phyloP scores from a whole-genome alignment of 2,113 vertebrate species.

The Climacteris rufus region DNA sequence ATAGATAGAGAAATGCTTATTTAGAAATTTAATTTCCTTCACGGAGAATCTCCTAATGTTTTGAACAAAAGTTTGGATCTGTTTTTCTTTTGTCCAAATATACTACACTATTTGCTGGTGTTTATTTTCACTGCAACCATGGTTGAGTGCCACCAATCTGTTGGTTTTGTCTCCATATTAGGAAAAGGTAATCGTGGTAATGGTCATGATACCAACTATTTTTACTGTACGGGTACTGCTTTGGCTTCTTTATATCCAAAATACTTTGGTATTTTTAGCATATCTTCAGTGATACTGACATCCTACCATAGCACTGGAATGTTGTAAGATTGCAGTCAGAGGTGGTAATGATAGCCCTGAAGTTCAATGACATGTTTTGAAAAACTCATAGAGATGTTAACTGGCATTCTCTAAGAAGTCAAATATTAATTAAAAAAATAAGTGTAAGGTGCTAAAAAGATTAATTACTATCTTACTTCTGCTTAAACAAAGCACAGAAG shows the following conservation, averaged over 20 bases:
- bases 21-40: not conserved
- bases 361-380: not conserved
- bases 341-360: conserved; percentile 5
- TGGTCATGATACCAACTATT: not conserved
- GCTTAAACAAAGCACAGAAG: not conserved
- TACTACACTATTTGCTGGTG: not conserved
- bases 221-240: conserved; percentile 17
- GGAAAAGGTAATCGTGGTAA: not conserved
- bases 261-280: conserved; percentile 40
- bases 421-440: not conserved
- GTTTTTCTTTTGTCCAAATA: not conserved
- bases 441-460: not conserved
- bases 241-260: conserved; percentile 10
- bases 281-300: conserved; percentile 15
- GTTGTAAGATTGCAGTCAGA: not conserved
- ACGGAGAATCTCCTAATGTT: not conserved
- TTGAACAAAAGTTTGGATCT: not conserved
- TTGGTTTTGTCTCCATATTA: not conserved
- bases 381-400: not conserved
- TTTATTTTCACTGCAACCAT: not conserved
- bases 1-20: not conserved
- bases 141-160: not conserved
- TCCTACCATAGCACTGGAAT: not conserved
- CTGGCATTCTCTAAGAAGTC: not conserved
- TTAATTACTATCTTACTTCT: not conserved